Evolutionary conservation across 2,888 invertebrate genomes (phyloP), one percentile per base, ranked within the genome.

Genomic region (Hylaea fasciaria): DNA sequence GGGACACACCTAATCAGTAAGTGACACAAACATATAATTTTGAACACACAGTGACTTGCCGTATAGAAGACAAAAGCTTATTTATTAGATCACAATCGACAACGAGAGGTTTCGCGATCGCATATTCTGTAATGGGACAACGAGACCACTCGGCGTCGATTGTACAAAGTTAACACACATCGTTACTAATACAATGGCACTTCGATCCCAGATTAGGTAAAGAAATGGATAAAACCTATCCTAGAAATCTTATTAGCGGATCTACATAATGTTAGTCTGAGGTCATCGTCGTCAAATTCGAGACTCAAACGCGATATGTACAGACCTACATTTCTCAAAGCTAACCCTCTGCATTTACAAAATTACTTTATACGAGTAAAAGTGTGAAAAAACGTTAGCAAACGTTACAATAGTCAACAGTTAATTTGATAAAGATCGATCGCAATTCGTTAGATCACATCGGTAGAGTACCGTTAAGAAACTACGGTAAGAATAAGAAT

Each of bases 171-270:
- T 43, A 22, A 57, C 17, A 60, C 49, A 62, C 55, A 55, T 64
- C 57, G 54, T 62, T 53, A 81, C 79, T 73, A 75, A 79, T 78
- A 78, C 43, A 85, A 88, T 88, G 88, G 87, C 88, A 88, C 87
- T 82, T 79, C 57, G 76, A 81, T 79, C 79, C 79, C 76, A 80
- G 70, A 81, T 71, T 75, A 76, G 72, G 69, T 70, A 69, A 46
- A 72, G 63, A 73, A 54, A 43, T 46, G 47, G 52, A 66, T 64
- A 69, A 62, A 65, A 66, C 65, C 53, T 60, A 65, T 56, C 48
- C 66, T 68, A 74, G 57, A 67, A 76, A 73, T 77, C 67, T 74
- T 71, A 72, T 69, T 66, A 74, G 65, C 61, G 62, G 52, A 59
- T 68, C 68, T 62, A 72, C n/a, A n/a, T n/a, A n/a, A n/a, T 68